phyloP scores from a whole-genome alignment of 2,888 invertebrate genomes.

The Tipula confusa region DNA sequence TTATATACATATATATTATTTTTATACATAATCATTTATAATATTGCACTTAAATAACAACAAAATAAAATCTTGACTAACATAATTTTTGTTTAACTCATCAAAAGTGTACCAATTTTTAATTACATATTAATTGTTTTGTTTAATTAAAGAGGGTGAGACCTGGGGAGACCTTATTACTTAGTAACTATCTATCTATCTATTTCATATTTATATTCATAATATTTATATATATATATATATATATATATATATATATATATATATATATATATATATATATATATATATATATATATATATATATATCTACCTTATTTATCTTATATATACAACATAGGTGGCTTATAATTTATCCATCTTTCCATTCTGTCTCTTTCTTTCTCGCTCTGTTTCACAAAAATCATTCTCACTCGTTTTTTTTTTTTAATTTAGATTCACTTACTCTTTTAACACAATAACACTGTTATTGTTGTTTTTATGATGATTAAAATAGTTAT shows the following conservation, averaged over 20 bases:
- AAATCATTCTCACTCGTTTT: neutral
- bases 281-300: no score
- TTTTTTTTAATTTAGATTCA: constrained; percentile 6
- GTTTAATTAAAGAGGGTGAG: neutral
- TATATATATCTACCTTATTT: neutral
- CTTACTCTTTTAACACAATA: constrained; percentile 37
- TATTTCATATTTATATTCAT: constrained; percentile 21
- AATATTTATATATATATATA: no score
- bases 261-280: no score
- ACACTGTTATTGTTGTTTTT: constrained; percentile 36
- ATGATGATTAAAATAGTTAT: constrained; percentile 35
- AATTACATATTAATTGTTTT: neutral
- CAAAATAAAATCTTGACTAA: constrained; percentile 9
- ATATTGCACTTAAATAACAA: constrained; percentile 25
- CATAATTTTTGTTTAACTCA: neutral
- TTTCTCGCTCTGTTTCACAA: no score
- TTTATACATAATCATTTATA: neutral
- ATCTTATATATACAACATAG: neutral
- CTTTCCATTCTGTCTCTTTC: neutral
- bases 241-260: no score
- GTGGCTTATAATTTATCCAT: neutral
- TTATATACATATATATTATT: no score
- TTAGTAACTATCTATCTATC: neutral
- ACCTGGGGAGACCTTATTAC: neutral
- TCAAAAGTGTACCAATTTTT: neutral